Evolutionary conservation across 1,140 invertebrate genomes (phyloP).

Genomic region (Trachymyrmex septentrionalis): DNA sequence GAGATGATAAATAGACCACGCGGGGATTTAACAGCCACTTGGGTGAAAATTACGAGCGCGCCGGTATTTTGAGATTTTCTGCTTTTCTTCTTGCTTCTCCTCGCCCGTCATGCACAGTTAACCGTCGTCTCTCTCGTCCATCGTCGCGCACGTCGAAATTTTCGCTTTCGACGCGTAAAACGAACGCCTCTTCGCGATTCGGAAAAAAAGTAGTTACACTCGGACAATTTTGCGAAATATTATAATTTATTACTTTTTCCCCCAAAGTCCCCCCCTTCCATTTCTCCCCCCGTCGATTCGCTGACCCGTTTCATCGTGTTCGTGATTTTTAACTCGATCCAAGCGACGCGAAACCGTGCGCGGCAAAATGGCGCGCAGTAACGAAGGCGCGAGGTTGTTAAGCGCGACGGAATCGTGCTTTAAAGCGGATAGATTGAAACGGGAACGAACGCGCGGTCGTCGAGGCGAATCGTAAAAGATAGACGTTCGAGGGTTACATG

Average conservation of each 20-base stretch:
- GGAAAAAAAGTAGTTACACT: background rate
- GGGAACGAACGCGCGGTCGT: background rate
- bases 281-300: slow-evolving; percentile 8
- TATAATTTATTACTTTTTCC: slow-evolving; percentile 36
- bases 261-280: background rate
- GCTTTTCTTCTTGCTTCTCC: background rate
- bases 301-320: slow-evolving; percentile 27
- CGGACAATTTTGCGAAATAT: background rate
- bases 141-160: background rate
- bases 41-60: no score
- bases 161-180: background rate
- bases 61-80: slow-evolving; percentile 35
- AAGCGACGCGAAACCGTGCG: slow-evolving; percentile 27
- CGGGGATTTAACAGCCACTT: slow-evolving; percentile 13
- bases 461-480: slow-evolving; percentile 40
- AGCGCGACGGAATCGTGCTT: slow-evolving; percentile 58
- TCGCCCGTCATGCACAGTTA: no score
- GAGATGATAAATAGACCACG: slow-evolving; percentile 40
- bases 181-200: background rate
- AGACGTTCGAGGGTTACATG: slow-evolving; percentile 11
- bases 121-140: no score
- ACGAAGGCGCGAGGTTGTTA: slow-evolving; percentile 64
- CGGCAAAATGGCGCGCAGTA: slow-evolving; percentile 61
- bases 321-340: slow-evolving; percentile 55
- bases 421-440: slow-evolving; percentile 64